A percentile compares a stretch with the other conserved stretches of the same genome.
Conservation (phyloP, 2,113 vertebrate genomes). For the Cyprinodon tularosa region DNA sequence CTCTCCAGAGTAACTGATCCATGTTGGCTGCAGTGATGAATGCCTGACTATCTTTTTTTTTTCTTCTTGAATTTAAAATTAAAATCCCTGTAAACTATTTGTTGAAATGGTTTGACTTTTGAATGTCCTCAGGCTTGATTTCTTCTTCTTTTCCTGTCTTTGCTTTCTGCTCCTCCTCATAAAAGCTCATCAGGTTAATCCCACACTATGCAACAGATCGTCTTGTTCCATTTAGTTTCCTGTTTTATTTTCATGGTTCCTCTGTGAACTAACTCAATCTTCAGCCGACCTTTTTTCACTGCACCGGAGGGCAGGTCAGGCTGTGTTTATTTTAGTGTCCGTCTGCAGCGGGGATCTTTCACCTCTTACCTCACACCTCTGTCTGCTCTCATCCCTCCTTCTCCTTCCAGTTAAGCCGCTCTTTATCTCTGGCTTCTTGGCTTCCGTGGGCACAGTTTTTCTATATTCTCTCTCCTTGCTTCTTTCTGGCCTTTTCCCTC, state of each 20-base stretch:
- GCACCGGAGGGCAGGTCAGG: conserved; percentile 13
- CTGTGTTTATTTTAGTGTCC: conserved; percentile 44
- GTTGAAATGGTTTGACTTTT: background rate
- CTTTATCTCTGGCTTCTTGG: conserved; percentile 28
- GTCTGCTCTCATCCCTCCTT: conserved; percentile 28
- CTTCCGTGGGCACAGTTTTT: conserved; percentile 1
- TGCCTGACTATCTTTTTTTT: background rate
- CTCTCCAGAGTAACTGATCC: too few relatives aligned
- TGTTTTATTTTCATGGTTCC: conserved; percentile 1
- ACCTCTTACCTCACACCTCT: conserved; percentile 36
- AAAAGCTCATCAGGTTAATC: conserved; percentile 4
- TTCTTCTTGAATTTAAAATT: background rate
- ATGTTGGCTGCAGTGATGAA: background rate
- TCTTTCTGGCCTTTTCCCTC: background rate
- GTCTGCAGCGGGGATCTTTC: conserved; percentile 33
- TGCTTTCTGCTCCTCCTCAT: conserved; percentile 2
- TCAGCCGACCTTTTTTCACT: conserved; percentile 15
- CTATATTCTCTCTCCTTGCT: background rate
- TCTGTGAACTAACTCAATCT: conserved; percentile 26
- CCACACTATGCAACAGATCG: background rate
- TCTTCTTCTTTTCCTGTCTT: background rate
- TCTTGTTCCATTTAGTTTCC: background rate
- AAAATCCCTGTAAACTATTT: background rate
- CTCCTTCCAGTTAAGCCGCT: conserved; percentile 26
- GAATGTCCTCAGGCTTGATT: background rate